Evolutionary conservation across 2,888 invertebrate species (phyloP), one percentile per base, ranked within the genome.

Genomic region (Sphecodes monilicornis): DNA sequence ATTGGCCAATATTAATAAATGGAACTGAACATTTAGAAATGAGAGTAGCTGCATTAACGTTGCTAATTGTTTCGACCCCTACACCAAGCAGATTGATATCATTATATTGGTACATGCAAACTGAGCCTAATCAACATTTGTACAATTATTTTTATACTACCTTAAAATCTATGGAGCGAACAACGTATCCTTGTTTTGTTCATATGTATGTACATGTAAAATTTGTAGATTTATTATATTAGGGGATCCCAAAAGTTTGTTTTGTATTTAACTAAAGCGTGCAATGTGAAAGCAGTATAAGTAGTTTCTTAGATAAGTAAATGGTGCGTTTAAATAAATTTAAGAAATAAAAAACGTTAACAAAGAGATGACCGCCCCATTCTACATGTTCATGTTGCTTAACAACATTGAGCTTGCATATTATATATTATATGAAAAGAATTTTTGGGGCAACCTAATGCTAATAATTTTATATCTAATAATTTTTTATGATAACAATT

Each of bases 81-180:
- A 95, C 96, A 0, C 96, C 97, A 10, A 96, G 96, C 0, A 96
- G 97, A 73, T 95, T 97, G 72, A 96, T 97, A 85, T 97, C 97
- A 80, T 95, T 97, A 3, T 97, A 97, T 91, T 96, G 97, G 93
- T 97, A 96, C 87, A 96, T 97, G 91, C 95, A 95, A 88, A 95
- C 95, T 16, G 97, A 97, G 84, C 95, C 95, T 0, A 96, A 96
- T 90, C 95, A 95, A 8, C 97, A 97, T 91, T 94, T 97, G 86
- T 96, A 96, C 86, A 96, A 97, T 87, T 97, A 96, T 93, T 97
- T 97, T 95, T 97, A 96, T 84, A 96, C 97, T 0, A 97, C 97
- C 0, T 95, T 97, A 43, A 96, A 96, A 85, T 97, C 97, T 77
- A 95, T 97, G 92, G 96, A 96, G 78, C 95, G 95, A 68, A 97